Percentiles rank a stretch among this genome's conserved stretches.
phyloP scores from a whole-genome alignment of 1,140 invertebrate genomes.

The Heliconius hewitsoni region DNA sequence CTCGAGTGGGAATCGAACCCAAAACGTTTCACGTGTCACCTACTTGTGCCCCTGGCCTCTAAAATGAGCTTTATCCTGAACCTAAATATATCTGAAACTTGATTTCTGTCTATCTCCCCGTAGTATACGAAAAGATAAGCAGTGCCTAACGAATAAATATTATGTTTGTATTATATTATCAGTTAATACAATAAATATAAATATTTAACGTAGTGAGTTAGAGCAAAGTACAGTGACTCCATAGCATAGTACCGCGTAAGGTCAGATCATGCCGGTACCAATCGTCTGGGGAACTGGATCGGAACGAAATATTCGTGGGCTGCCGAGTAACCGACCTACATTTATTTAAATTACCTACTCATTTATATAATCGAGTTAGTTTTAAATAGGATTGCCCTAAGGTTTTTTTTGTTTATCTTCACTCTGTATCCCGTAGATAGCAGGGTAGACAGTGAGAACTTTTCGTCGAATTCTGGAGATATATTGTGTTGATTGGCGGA shows the following conservation, averaged over 20 bases:
- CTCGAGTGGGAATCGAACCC: too few species aligned
- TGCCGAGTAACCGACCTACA: constrained; percentile 24
- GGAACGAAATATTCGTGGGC: constrained; percentile 50
- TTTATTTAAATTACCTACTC: neutral
- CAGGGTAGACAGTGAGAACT: too few species aligned
- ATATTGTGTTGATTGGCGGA: too few species aligned
- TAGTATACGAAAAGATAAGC: neutral
- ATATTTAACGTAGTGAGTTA: neutral
- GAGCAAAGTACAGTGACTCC: constrained; percentile 6
- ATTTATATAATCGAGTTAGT: neutral
- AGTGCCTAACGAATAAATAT: neutral
- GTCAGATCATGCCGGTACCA: constrained; percentile 32
- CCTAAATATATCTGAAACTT: too few species aligned
- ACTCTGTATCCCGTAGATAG: too few species aligned
- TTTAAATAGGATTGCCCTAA: neutral
- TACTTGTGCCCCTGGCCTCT: too few species aligned
- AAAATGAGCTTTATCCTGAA: too few species aligned
- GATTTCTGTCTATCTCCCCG: too few species aligned
- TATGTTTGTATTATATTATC: neutral
- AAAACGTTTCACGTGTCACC: too few species aligned
- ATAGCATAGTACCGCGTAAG: constrained; percentile 6
- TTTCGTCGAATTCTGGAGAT: too few species aligned
- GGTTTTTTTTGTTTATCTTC: too few species aligned
- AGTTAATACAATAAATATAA: constrained; percentile 1
- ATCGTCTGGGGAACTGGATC: constrained; percentile 45